Evolutionary conservation across 2,113 vertebrate species (phyloP).

Genomic region (Chaetodon trifascialis): DNA sequence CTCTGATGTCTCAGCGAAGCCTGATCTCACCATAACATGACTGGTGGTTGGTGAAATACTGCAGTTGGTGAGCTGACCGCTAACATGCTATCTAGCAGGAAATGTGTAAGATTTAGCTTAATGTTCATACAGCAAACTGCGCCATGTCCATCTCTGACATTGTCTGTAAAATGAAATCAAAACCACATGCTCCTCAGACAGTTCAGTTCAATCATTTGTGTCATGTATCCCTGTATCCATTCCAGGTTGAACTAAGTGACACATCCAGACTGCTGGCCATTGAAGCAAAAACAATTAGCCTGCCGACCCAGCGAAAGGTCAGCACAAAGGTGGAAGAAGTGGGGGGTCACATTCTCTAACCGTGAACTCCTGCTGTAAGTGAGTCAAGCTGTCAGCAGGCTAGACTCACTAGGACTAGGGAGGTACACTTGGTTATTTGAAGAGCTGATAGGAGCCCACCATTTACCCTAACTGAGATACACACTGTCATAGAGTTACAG

Average conservation of each 20-base stretch:
- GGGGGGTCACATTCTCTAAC: slow-evolving; percentile 77
- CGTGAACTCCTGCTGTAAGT: slow-evolving; percentile 54
- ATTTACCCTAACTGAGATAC: slow-evolving; percentile 36
- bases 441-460: slow-evolving; percentile 28
- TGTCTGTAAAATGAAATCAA: slow-evolving; percentile 24
- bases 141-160: slow-evolving; percentile 7
- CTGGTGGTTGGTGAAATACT: no score
- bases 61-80: no score
- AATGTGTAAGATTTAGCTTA: neutral
- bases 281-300: slow-evolving; percentile 89
- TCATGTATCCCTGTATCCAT: slow-evolving; percentile 83
- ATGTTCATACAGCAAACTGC: slow-evolving; percentile 9
- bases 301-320: slow-evolving; percentile 85
- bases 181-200: slow-evolving; percentile 34
- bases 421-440: slow-evolving; percentile 42
- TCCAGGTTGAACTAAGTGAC: slow-evolving; percentile 88
- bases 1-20: no score
- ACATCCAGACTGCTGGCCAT: slow-evolving; percentile 86
- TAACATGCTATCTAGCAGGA: no score
- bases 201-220: slow-evolving; percentile 69
- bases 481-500: neutral
- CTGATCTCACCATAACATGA: no score
- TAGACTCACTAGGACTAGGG: slow-evolving; percentile 44
- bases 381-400: slow-evolving; percentile 57
- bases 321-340: slow-evolving; percentile 76